phyloP scores from a whole-genome alignment of 2,113 vertebrate species.

The Pogona vitticeps region DNA sequence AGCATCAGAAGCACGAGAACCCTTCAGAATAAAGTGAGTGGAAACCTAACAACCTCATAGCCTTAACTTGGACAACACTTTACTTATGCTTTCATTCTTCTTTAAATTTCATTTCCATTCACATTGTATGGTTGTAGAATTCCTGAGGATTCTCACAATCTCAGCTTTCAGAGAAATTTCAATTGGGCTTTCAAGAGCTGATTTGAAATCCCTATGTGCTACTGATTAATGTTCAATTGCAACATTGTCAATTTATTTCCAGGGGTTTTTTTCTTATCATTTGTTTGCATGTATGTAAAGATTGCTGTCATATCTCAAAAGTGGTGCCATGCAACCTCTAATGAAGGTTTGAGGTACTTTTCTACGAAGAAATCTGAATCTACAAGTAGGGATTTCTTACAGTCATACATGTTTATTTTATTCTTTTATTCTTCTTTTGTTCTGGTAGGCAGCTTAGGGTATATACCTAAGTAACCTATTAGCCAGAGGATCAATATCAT shows the following conservation, averaged over 20 bases:
- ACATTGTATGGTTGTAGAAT: too few relatives aligned
- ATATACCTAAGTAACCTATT: constrained; percentile 69
- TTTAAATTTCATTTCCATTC: neutral
- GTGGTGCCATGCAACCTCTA: neutral
- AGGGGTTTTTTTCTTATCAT: too few relatives aligned
- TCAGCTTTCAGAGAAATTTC: neutral
- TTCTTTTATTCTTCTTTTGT: constrained; percentile 58
- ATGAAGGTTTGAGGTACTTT: neutral
- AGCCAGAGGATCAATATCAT: constrained; percentile 73
- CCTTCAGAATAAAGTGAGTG: neutral
- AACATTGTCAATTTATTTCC: too few relatives aligned
- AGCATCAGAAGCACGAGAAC: neutral
- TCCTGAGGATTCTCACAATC: neutral
- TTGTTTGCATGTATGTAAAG: neutral
- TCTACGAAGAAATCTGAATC: constrained; percentile 9
- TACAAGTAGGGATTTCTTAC: constrained; percentile 33
- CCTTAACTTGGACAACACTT: neutral
- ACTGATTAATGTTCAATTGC: too few relatives aligned
- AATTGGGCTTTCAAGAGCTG: neutral
- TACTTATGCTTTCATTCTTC: neutral
- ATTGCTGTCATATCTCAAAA: neutral
- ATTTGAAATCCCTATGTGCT: neutral
- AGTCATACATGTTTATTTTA: constrained; percentile 38
- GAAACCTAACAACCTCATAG: neutral
- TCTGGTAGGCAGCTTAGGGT: constrained; percentile 59